phyloP scores from a whole-genome alignment of 2,888 invertebrate species.

The Cosmia pyralina region DNA sequence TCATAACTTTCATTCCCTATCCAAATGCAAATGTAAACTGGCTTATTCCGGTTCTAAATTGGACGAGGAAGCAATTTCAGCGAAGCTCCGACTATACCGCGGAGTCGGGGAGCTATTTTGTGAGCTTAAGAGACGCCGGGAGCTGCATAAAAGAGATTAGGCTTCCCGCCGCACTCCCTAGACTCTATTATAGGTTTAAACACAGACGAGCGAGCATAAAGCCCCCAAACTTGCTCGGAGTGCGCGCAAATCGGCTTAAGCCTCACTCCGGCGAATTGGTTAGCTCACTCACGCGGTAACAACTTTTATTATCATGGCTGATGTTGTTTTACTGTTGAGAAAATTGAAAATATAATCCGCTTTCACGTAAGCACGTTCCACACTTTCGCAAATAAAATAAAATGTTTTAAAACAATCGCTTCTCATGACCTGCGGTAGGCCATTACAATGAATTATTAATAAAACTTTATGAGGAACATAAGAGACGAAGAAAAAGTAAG shows the following conservation, averaged over 20 bases:
- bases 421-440: slow-evolving; percentile 76
- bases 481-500: slow-evolving; percentile 67
- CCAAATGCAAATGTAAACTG: slow-evolving; percentile 75
- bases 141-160: slow-evolving; percentile 83
- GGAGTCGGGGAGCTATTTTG: slow-evolving; percentile 71
- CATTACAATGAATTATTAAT: slow-evolving; percentile 76
- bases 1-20: slow-evolving; percentile 73
- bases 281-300: slow-evolving; percentile 63
- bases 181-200: slow-evolving; percentile 80
- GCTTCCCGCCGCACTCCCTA: slow-evolving; percentile 74
- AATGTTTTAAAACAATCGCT: slow-evolving; percentile 76
- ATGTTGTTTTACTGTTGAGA: slow-evolving; percentile 71
- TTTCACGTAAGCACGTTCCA: slow-evolving; percentile 76
- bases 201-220: slow-evolving; percentile 74
- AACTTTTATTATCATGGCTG: slow-evolving; percentile 58
- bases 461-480: slow-evolving; percentile 79
- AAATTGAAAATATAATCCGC: slow-evolving; percentile 81
- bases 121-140: slow-evolving; percentile 71
- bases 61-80: slow-evolving; percentile 80
- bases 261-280: slow-evolving; percentile 77
- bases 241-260: slow-evolving; percentile 83
- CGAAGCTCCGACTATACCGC: slow-evolving; percentile 68
- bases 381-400: slow-evolving; percentile 82
- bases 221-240: slow-evolving; percentile 76
- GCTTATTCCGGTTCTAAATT: slow-evolving; percentile 79